Evolutionary conservation across 2,888 invertebrate genomes (phyloP), one percentile per base, ranked within the genome.

Genomic region (Pyrrhosoma nymphula): DNA sequence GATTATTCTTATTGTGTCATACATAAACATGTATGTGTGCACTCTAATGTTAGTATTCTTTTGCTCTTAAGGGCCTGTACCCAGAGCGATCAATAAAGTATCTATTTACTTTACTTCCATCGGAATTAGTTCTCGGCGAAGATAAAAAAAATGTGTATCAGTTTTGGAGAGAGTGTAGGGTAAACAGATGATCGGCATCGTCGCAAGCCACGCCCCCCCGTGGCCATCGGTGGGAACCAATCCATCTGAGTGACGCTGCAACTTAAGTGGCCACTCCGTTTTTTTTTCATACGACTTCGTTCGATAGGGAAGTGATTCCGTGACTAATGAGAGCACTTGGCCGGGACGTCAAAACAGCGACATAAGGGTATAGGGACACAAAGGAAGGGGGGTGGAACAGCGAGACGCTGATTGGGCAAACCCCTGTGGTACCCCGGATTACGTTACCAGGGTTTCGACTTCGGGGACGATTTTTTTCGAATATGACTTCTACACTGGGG

Each of bases 251-350:
- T 8, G 47, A 47, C 47, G 18, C 60, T 60, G 18, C 60, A 60
- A 20, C 60, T 16, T 56, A 60, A 20, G 60, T 60, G 60, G 60
- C n/a, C n/a, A 12, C 69, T n/a, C 69, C 69, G 69, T 69, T 69
- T 82, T 82, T 75, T 82, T 82, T 82, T 82, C 26, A 10, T 82
- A 14, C 23, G 69, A 0, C 82, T 26, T 82, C 75, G n/a, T 12
- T 75, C 82, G 82, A 82, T 69, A 69, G n/a, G 18, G 69, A 82
- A 82, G 82, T 82, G 82, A 82, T 82, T 82, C 82, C 82, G 82
- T 82, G 35, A 82, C 82, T 82, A 82, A 82, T 82, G 82, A 82
- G 82, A 30, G 82, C 82, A 82, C 82, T 82, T 35, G 82, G 2
- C 14, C 14, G 30, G n/a, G 82, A 82, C 82, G 82, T 82, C 82